Conservation (phyloP, 2,888 invertebrate genomes). For the Cylloceria caligata region DNA sequence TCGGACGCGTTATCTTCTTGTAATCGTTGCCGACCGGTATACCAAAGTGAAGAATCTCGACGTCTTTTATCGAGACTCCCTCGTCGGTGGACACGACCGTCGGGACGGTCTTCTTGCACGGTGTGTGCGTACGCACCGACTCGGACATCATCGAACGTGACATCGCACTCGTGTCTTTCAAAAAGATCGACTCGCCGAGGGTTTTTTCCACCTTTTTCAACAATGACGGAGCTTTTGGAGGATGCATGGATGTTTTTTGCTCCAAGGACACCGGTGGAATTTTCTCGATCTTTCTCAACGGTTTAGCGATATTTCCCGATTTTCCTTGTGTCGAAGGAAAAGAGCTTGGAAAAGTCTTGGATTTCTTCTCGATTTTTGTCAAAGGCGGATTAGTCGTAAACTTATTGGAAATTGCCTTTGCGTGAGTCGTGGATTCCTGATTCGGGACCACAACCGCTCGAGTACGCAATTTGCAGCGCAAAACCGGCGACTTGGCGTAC, state of each 20-base stretch:
- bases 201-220: slow-evolving; percentile 14
- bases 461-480: slow-evolving; percentile 83
- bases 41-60: slow-evolving; percentile 77
- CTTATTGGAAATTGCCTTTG: slow-evolving; percentile 90
- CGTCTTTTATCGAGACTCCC: slow-evolving; percentile 72
- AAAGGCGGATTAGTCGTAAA: too few species aligned
- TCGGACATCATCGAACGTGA: slow-evolving; percentile 37
- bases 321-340: not conserved
- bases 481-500: slow-evolving; percentile 77
- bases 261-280: slow-evolving; percentile 6
- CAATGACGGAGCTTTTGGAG: not conserved
- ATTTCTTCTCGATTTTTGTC: too few species aligned
- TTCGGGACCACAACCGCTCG: slow-evolving; percentile 86
- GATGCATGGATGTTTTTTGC: not conserved
- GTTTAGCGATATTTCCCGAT: not conserved
- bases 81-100: slow-evolving; percentile 73
- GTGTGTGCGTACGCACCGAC: slow-evolving; percentile 46
- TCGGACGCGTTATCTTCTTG: slow-evolving; percentile 70
- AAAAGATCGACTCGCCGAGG: not conserved
- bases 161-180: slow-evolving; percentile 13
- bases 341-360: slow-evolving; percentile 81
- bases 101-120: slow-evolving; percentile 66
- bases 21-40: slow-evolving; percentile 69
- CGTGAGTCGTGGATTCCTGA: slow-evolving; percentile 88
- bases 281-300: slow-evolving; percentile 15